Conservation (phyloP, 1,140 invertebrate genomes). For the Amphibalanus amphitrite region DNA sequence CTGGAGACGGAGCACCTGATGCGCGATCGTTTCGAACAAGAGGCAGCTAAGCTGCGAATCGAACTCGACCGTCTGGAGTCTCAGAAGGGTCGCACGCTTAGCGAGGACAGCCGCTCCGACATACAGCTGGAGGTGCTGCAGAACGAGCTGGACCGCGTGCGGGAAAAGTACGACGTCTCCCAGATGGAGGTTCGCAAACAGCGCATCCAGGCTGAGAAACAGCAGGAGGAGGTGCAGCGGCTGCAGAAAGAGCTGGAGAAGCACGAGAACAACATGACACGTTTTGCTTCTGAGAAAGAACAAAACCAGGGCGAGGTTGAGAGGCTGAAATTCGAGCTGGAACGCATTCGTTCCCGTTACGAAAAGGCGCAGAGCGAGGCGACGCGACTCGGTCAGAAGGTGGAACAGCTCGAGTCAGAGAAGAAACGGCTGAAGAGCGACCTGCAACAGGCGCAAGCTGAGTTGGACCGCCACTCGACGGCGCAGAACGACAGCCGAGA, state of each 20-base stretch:
- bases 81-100: constrained; percentile 40
- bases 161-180: constrained; percentile 50
- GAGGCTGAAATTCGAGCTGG: constrained; percentile 62
- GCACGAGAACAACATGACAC: constrained; percentile 20
- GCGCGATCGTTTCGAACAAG: constrained; percentile 35
- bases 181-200: constrained; percentile 54
- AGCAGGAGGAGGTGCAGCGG: constrained; percentile 34
- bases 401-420: constrained; percentile 25
- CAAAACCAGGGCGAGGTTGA: constrained; percentile 34
- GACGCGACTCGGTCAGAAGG: constrained; percentile 18
- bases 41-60: constrained; percentile 42
- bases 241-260: constrained; percentile 33
- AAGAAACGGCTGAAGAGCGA: constrained; percentile 35
- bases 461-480: constrained; percentile 23
- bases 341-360: constrained; percentile 71
- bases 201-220: constrained; percentile 29
- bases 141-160: constrained; percentile 47
- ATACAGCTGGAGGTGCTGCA: constrained; percentile 31
- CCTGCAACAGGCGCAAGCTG: constrained; percentile 32
- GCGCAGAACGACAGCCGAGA: constrained; percentile 19
- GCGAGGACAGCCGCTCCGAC: constrained; percentile 21
- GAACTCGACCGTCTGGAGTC: constrained; percentile 63
- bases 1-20: constrained; percentile 50
- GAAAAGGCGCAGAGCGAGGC: constrained; percentile 55
- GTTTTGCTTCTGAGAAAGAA: constrained; percentile 20